Evolutionary conservation across 2,888 invertebrate genomes (phyloP).

Genomic region (Cyclophora punctaria): DNA sequence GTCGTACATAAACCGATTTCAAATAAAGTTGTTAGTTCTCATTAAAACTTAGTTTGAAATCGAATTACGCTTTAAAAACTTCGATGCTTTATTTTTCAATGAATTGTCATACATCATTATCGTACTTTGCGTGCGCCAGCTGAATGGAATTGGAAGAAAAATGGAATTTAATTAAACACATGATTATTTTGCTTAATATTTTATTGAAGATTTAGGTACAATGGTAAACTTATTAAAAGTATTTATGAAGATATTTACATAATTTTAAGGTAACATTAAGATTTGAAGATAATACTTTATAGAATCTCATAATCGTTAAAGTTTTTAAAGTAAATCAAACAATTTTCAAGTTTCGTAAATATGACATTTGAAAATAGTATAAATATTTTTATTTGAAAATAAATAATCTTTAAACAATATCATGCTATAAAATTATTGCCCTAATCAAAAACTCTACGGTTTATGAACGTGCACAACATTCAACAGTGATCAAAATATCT

Average conservation of each 20-base stretch:
- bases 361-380: constrained; percentile 10
- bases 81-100: too few relatives aligned
- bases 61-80: too few relatives aligned
- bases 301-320: constrained; percentile 26
- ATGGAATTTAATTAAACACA: too few relatives aligned
- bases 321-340: constrained; percentile 10
- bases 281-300: constrained; percentile 49
- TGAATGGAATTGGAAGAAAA: too few relatives aligned
- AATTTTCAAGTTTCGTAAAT: constrained; percentile 10
- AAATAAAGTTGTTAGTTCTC: too few relatives aligned
- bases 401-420: constrained; percentile 47
- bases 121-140: too few relatives aligned
- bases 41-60: too few relatives aligned
- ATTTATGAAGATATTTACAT: constrained; percentile 69
- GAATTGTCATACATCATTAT: too few relatives aligned
- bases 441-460: constrained; percentile 55
- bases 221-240: constrained; percentile 63
- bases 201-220: constrained; percentile 69
- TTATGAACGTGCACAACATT: constrained; percentile 73
- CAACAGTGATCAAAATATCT: constrained; percentile 72
- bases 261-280: constrained; percentile 54
- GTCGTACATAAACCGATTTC: too few relatives aligned
- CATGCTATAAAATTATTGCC: constrained; percentile 34
- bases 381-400: constrained; percentile 17
- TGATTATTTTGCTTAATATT: constrained; percentile 33